Conservation (phyloP, 2,797 vertebrate species). For the Pterois miles region DNA sequence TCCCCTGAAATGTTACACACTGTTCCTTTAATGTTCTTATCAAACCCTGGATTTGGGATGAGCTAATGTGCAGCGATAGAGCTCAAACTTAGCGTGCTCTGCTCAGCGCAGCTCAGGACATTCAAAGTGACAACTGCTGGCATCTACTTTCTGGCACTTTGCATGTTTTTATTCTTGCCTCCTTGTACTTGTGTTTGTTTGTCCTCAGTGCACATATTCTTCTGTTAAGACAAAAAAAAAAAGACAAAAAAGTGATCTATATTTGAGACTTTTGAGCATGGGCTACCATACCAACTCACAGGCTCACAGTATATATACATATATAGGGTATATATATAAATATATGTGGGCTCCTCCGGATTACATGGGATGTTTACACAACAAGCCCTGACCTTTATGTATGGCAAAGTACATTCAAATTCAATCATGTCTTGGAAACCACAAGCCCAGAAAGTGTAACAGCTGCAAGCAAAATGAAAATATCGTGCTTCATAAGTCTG, state of each 20-base stretch:
- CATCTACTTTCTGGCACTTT: conserved; percentile 39
- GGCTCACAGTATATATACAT: background rate
- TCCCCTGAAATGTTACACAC: too few species aligned
- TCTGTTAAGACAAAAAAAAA: background rate
- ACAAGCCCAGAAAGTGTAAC: conserved; percentile 48
- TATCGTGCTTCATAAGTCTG: conserved; percentile 47
- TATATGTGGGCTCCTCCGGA: background rate
- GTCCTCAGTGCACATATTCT: background rate
- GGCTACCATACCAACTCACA: background rate
- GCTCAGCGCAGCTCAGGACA: conserved; percentile 45
- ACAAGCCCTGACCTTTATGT: conserved; percentile 52
- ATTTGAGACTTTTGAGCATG: background rate
- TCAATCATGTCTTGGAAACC: conserved; percentile 61
- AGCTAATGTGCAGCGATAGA: conserved; percentile 37
- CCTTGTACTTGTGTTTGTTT: background rate
- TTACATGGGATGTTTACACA: conserved; percentile 22
- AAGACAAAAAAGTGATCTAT: background rate
- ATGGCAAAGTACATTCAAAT: conserved; percentile 38
- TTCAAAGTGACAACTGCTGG: conserved; percentile 52
- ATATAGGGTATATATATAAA: background rate
- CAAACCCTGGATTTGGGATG: background rate
- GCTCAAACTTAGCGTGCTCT: conserved; percentile 3
- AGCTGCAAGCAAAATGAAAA: conserved; percentile 52
- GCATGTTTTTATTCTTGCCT: background rate
- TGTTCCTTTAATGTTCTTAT: conserved; percentile 2